Conservation (phyloP, 1,140 invertebrate genomes). For the Trialeurodes vaporariorum region DNA sequence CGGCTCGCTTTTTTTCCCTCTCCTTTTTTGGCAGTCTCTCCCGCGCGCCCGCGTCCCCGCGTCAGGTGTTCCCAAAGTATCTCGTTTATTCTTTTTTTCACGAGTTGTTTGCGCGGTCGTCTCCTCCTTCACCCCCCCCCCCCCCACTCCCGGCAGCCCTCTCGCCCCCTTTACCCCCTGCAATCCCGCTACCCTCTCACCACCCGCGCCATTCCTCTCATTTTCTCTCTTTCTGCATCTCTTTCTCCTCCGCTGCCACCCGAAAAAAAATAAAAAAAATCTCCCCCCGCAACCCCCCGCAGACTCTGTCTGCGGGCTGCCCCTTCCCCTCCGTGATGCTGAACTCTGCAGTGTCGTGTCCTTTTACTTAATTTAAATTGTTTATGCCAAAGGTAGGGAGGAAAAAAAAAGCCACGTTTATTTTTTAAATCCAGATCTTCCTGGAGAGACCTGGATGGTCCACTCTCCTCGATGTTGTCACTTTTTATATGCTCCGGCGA, state of each 20-base stretch:
- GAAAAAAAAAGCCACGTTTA: background rate
- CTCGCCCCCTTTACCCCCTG: background rate
- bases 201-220: too few species aligned
- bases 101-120: too few species aligned
- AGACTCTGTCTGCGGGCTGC: background rate
- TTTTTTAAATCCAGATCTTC: background rate
- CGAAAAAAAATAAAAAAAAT: too few species aligned
- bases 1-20: background rate
- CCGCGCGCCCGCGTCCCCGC: too few species aligned
- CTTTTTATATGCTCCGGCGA: too few species aligned
- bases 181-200: background rate
- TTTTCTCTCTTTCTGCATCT: background rate
- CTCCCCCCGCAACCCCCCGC: background rate
- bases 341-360: background rate
- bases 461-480: too few species aligned
- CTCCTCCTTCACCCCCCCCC: too few species aligned
- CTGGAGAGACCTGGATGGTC: background rate
- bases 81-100: slow-evolving; percentile 1
- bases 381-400: background rate
- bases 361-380: background rate
- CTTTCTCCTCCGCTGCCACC: background rate
- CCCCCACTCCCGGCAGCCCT: too few species aligned
- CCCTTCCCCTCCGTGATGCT: background rate
- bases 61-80: background rate
- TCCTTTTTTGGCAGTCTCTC: background rate